Percentiles rank a stretch among this genome's conserved stretches.
phyloP scores from a whole-genome alignment of 2,888 invertebrate genomes.

The Tiliacea aurago region DNA sequence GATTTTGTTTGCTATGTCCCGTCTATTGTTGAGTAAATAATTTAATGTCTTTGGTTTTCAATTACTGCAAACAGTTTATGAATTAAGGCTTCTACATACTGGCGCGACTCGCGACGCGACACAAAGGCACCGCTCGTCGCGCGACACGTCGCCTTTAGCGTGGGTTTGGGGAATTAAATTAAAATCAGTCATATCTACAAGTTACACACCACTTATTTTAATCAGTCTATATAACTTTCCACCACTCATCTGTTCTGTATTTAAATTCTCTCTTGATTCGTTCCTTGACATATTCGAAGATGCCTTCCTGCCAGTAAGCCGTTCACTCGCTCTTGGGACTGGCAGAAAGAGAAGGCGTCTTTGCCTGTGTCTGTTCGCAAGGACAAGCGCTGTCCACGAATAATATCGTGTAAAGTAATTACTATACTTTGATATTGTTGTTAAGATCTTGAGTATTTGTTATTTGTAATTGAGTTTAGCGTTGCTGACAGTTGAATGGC shows the following conservation, averaged over 20 bases:
- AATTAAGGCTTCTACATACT: no score
- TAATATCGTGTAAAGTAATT: conserved; percentile 30
- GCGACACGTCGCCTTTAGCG: no score
- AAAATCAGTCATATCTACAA: not conserved
- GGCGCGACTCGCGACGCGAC: no score
- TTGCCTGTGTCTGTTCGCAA: conserved; percentile 42
- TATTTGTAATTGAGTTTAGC: conserved; percentile 27
- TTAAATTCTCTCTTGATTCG: conserved; percentile 7
- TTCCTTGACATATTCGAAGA: conserved; percentile 73
- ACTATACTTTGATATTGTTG: conserved; percentile 2
- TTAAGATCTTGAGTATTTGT: conserved; percentile 24
- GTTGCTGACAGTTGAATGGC: conserved; percentile 5
- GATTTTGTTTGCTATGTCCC: no score
- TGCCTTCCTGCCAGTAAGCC: conserved; percentile 60
- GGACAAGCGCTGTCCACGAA: conserved; percentile 55
- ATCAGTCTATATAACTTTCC: not conserved
- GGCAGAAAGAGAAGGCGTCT: conserved; percentile 59
- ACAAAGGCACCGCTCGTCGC: no score
- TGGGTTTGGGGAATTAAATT: not conserved
- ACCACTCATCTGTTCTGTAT: not conserved
- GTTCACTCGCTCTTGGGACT: conserved; percentile 67
- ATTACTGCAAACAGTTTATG: not conserved
- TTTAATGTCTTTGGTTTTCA: not conserved
- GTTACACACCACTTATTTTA: not conserved
- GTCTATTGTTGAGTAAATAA: no score